Conservation (phyloP, 2,113 vertebrate genomes). For the Coptodon bakossiorum region DNA sequence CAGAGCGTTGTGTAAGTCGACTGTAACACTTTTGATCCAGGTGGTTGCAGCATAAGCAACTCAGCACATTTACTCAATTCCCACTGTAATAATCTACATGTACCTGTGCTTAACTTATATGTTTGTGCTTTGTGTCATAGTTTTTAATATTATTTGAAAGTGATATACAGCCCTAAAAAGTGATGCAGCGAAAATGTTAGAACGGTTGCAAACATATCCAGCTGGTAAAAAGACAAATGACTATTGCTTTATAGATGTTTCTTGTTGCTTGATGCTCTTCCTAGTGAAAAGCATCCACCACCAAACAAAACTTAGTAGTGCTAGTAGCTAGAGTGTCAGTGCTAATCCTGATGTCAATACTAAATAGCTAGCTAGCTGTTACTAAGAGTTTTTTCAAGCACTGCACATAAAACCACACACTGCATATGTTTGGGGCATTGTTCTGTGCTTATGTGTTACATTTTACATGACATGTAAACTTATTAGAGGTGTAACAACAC, state of each 20-base stretch:
- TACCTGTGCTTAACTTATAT: not conserved
- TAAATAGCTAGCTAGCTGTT: not conserved
- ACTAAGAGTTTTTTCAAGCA: not conserved
- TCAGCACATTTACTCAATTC: not conserved
- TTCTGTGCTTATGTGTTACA: not conserved
- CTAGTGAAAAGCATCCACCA: not conserved
- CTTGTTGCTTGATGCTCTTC: not conserved
- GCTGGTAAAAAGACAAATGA: not conserved
- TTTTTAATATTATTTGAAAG: not conserved
- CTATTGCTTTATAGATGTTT: not conserved
- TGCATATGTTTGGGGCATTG: not conserved
- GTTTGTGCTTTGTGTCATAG: not conserved
- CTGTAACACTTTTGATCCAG: not conserved
- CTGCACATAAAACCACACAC: not conserved
- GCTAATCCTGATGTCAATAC: not conserved
- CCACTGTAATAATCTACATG: not conserved
- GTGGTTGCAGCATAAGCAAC: not conserved
- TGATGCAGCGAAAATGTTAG: not conserved
- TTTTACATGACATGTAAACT: not conserved
- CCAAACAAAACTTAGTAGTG: not conserved
- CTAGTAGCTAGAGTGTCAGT: not conserved
- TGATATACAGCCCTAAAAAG: not conserved
- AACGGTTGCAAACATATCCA: not conserved
- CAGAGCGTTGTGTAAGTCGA: not conserved
- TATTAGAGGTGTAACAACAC: not conserved